Evolutionary conservation across 2,888 invertebrate species (phyloP).

Genomic region (Dione vanillae): DNA sequence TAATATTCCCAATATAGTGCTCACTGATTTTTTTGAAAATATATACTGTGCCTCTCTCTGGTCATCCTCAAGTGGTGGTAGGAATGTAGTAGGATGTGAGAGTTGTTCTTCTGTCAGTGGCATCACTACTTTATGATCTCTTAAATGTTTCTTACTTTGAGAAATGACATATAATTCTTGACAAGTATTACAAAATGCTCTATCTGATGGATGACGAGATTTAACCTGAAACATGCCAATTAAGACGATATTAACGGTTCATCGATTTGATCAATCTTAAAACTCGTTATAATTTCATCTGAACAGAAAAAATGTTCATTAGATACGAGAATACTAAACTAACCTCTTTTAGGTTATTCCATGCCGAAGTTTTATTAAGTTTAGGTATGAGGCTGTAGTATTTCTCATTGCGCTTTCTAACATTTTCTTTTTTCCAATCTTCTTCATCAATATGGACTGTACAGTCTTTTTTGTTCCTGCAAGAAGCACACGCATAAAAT

Average conservation of each 20-base stretch:
- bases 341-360: slow-evolving; percentile 80
- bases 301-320: neutral
- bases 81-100: slow-evolving; percentile 86
- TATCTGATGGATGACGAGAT: slow-evolving; percentile 67
- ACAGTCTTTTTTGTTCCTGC: slow-evolving; percentile 91
- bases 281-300: too few relatives aligned
- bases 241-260: neutral
- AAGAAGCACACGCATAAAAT: slow-evolving; percentile 93
- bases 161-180: slow-evolving; percentile 78
- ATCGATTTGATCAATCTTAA: neutral
- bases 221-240: slow-evolving; percentile 65
- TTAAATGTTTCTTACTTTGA: slow-evolving; percentile 76
- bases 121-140: slow-evolving; percentile 81
- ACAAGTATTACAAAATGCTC: slow-evolving; percentile 88
- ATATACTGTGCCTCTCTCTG: slow-evolving; percentile 95
- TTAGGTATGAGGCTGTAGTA: slow-evolving; percentile 74
- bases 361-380: slow-evolving; percentile 82
- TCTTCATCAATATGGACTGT: slow-evolving; percentile 86
- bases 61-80: slow-evolving; percentile 88
- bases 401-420: slow-evolving; percentile 75
- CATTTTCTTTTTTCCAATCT: slow-evolving; percentile 80
- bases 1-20: slow-evolving; percentile 86
- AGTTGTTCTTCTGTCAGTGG: slow-evolving; percentile 85
- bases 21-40: slow-evolving; percentile 88
- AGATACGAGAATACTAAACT: neutral